Percentiles rank a stretch among this genome's conserved stretches.
These are phyloP conservation scores for Priocnemis perturbator DNA, from an alignment of 2,888 invertebrate genomes.

Conservation along the genomic window DNA sequence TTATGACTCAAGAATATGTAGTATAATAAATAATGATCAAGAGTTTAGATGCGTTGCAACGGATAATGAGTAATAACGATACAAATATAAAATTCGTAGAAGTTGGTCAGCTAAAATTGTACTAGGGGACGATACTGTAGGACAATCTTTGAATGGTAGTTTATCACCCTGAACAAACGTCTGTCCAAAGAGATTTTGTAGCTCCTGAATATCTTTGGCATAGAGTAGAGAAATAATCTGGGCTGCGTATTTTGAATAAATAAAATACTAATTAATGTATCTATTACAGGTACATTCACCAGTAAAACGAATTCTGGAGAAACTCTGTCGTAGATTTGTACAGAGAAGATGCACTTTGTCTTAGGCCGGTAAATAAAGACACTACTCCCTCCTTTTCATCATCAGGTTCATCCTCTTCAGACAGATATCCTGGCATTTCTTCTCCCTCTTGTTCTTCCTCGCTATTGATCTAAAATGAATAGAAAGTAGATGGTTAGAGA, in stretches of 20 bases:
- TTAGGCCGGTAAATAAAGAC: slow-evolving; percentile 72
- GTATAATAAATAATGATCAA: neutral
- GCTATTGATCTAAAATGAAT: slow-evolving; percentile 19
- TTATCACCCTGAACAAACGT: too few species aligned
- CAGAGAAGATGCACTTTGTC: slow-evolving; percentile 71
- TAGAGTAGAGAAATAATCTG: neutral
- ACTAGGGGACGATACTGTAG: too few species aligned
- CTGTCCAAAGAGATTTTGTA: too few species aligned
- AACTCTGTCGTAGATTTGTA: slow-evolving; percentile 73
- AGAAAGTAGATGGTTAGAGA: neutral
- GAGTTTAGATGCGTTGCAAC: too few species aligned
- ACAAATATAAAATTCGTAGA: neutral
- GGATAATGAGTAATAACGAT: neutral
- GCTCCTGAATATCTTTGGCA: neutral
- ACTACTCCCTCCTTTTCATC: slow-evolving; percentile 71
- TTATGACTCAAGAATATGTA: neutral
- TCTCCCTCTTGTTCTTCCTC: slow-evolving; percentile 62
- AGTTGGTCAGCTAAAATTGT: too few species aligned
- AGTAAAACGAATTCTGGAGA: slow-evolving; percentile 72
- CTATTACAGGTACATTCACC: slow-evolving; percentile 59
- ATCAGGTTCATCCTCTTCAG: slow-evolving; percentile 69
- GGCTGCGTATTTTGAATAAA: slow-evolving; percentile 20
- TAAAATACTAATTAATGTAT: slow-evolving; percentile 17
- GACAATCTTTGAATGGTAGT: too few species aligned
- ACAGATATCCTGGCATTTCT: slow-evolving; percentile 72